phyloP scores from a whole-genome alignment of 2,888 invertebrate species.

The Lordiphosa fenestrarum region DNA sequence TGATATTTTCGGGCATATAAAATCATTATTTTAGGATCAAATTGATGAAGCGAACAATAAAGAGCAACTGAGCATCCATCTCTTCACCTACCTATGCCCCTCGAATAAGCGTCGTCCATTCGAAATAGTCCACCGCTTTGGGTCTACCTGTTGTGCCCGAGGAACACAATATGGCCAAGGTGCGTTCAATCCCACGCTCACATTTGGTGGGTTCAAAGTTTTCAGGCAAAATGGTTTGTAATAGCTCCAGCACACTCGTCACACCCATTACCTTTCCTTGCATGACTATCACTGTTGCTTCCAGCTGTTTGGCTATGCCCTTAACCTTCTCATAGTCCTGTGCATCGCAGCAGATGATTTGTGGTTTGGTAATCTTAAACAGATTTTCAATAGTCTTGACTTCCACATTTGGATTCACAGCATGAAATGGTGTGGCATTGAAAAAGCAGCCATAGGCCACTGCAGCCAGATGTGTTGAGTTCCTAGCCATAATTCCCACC shows the following conservation, averaged over 20 bases:
- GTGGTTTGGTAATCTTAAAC: constrained; percentile 59
- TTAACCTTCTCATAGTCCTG: constrained; percentile 52
- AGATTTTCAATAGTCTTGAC: constrained; percentile 49
- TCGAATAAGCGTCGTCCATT: constrained; percentile 58
- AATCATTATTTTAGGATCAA: too few species aligned
- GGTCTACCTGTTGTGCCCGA: constrained; percentile 78
- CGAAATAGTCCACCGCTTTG: constrained; percentile 70
- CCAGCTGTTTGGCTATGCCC: constrained; percentile 30
- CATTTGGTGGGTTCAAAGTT: constrained; percentile 40
- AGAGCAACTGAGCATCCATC: too few species aligned
- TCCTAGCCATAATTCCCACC: constrained; percentile 64
- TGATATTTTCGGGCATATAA: too few species aligned
- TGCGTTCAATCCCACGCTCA: constrained; percentile 46
- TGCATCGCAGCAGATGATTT: constrained; percentile 65
- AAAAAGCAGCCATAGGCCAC: constrained; percentile 67
- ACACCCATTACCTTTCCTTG: constrained; percentile 31
- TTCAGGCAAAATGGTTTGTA: constrained; percentile 28
- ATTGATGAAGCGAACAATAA: too few species aligned
- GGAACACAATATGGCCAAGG: constrained; percentile 72
- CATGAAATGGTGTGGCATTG: constrained; percentile 66
- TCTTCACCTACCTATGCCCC: constrained; percentile 36
- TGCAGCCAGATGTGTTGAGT: constrained; percentile 60
- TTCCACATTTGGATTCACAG: constrained; percentile 55
- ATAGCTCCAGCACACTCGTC: constrained; percentile 33
- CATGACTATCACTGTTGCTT: constrained; percentile 31